A percentile compares a stretch with the other conserved stretches of the same genome.
Conservation (phyloP, 2,797 vertebrate genomes). For the Melanotaenia nigrans region DNA sequence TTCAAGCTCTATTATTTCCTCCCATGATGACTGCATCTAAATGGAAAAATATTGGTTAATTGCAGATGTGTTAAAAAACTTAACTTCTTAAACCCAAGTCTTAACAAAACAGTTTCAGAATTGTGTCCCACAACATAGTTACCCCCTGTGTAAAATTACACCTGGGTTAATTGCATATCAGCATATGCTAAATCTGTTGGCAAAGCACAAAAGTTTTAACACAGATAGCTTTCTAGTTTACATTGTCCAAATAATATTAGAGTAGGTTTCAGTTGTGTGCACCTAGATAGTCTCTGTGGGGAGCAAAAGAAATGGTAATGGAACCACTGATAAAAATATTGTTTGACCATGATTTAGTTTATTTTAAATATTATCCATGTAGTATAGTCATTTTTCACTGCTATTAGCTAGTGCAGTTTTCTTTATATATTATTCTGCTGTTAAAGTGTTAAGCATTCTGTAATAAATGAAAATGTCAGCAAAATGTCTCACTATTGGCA, state of each 20-base stretch:
- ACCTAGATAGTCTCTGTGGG: background rate
- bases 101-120: background rate
- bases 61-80: background rate
- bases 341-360: background rate
- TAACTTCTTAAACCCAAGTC: background rate
- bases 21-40: background rate
- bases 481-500: background rate
- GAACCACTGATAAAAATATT: no score
- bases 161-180: background rate
- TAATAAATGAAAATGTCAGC: background rate
- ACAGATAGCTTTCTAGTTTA: background rate
- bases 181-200: background rate
- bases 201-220: background rate
- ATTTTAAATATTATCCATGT: background rate
- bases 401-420: background rate
- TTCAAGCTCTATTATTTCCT: background rate
- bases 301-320: no score
- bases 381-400: background rate
- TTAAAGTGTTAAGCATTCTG: background rate
- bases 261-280: background rate
- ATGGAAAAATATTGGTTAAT: background rate
- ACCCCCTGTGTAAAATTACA: background rate
- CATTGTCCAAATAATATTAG: background rate
- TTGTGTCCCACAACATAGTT: background rate
- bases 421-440: background rate